phyloP scores from a whole-genome alignment of 2,113 vertebrate genomes.

The Rafetus swinhoei region DNA sequence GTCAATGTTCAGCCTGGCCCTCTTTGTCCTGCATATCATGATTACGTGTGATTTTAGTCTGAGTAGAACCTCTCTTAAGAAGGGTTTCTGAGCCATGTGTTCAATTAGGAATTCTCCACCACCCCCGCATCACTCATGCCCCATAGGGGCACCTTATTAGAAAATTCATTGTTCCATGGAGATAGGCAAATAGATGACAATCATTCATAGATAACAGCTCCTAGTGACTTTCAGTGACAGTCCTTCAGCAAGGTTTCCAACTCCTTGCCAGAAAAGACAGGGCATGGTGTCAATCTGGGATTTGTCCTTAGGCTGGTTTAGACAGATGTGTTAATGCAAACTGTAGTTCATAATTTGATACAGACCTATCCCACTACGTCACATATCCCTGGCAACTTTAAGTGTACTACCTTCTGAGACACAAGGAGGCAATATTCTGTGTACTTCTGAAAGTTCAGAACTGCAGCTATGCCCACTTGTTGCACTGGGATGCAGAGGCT shows the following conservation, averaged over 20 bases:
- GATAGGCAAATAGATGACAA: neutral
- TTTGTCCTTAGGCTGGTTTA: neutral
- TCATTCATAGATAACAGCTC: neutral
- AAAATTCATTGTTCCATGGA: neutral
- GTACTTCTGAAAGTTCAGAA: neutral
- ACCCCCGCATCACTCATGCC: neutral
- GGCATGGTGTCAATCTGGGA: neutral
- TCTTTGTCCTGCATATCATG: neutral
- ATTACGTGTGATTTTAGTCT: neutral
- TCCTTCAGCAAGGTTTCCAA: neutral
- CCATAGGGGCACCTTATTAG: neutral
- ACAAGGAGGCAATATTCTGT: neutral
- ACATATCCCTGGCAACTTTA: neutral
- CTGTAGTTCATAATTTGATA: neutral
- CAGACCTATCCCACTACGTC: neutral
- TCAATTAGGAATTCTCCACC: neutral
- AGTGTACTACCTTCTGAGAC: neutral
- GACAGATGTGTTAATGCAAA: neutral
- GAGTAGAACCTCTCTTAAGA: neutral
- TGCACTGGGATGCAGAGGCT: fast-evolving
- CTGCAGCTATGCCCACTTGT: fast-evolving
- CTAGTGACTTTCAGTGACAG: neutral
- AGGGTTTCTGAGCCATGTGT: neutral
- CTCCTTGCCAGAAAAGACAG: neutral
- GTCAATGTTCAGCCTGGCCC: neutral